Conservation (phyloP, 2,888 invertebrate species). For the Tipula confusa region DNA sequence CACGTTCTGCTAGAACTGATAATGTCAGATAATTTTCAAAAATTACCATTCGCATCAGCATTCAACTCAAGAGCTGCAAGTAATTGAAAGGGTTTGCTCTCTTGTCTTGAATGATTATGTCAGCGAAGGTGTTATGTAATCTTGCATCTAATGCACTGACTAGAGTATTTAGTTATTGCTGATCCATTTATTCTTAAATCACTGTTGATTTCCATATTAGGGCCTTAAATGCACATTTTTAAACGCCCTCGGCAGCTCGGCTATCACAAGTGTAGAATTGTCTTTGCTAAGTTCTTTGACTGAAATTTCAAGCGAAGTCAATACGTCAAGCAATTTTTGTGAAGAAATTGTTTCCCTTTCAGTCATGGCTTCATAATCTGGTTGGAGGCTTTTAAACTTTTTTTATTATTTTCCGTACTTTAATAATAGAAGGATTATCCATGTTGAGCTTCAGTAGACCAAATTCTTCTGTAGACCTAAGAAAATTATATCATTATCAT, state of each 20-base stretch:
- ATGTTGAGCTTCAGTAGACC: not conserved
- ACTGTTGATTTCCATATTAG: not conserved
- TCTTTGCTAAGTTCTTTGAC: not conserved
- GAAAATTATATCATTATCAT: not conserved
- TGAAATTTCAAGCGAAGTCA: not conserved
- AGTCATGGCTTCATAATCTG: not conserved
- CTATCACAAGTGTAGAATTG: not conserved
- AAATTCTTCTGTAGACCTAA: conserved; percentile 15
- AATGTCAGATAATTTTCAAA: no score
- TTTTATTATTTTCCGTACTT: conserved; percentile 29
- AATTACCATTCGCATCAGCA: no score
- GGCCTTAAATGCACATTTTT: conserved; percentile 10
- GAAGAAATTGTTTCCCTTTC: not conserved
- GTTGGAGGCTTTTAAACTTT: conserved; percentile 9
- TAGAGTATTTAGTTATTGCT: no score
- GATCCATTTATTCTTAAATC: not conserved
- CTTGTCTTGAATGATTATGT: no score
- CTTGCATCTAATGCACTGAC: no score
- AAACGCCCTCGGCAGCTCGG: not conserved
- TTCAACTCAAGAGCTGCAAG: no score
- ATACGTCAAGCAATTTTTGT: not conserved
- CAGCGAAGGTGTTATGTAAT: no score
- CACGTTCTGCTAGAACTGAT: no score
- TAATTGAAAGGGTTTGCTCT: no score
- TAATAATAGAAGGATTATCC: not conserved